Base-by-base conservation (phyloP, 2,888 invertebrate species). In the Pristionchus exspectatus region DNA sequence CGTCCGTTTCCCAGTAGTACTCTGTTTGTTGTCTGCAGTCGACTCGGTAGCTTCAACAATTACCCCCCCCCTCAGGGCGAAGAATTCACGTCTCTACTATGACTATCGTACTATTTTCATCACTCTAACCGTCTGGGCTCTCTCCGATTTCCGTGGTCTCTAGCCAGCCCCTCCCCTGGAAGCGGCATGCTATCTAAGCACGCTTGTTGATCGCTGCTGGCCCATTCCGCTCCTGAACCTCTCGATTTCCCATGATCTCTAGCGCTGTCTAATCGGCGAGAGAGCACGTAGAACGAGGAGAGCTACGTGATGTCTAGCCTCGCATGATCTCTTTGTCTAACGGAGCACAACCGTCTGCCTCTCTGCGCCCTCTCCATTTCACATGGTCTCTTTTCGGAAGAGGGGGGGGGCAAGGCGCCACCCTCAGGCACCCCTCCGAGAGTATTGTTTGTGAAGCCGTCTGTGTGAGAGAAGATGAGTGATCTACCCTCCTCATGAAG, bases 391-490 rank as follows among this genome's bases (percentile, higher is more conserved):
- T 74, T 2, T 59, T 24, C 38, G 12, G n/a, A 5, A 5, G 63
- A 9, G 63, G 14, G 74, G 74, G 38, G 63, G 74, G 74, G 44
- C 44, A 38, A 74, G 33, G 21, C 74, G 74, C 74, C 69, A 30
- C 69, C 74, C 74, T 33, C 74, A 74, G 74, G 74, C 74, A 74
- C 74, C 74, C 38, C 69, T 50, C 59, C 59, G 69, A 38, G 74
- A 74, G 74, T 74, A 74, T 33, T 74, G 74, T 74, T 33, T 74
- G 69, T 74, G 74, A 74, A 74, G 74, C 74, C 44, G 74, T 74
- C 44, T 74, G 74, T 27, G 27, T 0, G 24, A 3, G 63, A 30
- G 50, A 2, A 81, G 81, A 54, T n/a, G 81, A 24, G 50, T 33
- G 50, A 81, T 81, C 50, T 81, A n/a, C 38, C 24, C 74, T n/a